Percentiles rank a stretch among this genome's conserved stretches.
Evolutionary conservation across 2,113 vertebrate species (phyloP).

Genomic region (Tyrannus savana): DNA sequence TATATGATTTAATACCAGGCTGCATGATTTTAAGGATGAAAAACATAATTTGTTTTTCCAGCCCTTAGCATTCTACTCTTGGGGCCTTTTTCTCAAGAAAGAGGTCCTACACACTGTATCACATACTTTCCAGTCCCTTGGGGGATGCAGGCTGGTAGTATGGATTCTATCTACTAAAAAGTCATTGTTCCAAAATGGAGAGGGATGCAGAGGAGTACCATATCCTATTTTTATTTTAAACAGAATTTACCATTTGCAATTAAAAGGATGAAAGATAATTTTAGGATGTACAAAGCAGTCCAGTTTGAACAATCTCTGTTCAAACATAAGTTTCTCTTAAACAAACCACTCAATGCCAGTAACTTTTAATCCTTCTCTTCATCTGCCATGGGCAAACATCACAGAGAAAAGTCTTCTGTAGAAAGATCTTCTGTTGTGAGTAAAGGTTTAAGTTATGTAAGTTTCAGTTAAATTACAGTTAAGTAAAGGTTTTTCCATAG

Average conservation of each 20-base stretch:
- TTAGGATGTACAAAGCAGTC: not conserved
- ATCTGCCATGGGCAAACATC: not conserved
- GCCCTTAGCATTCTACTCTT: not conserved
- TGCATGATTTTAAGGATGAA: not conserved
- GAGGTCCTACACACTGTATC: not conserved
- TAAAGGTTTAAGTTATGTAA: not conserved
- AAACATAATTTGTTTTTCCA: not conserved
- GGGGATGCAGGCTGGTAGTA: not conserved
- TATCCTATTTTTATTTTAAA: not conserved
- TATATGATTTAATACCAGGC: not conserved
- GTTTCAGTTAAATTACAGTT: not conserved
- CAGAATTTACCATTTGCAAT: not conserved
- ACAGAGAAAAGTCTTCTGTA: not conserved
- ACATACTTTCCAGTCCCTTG: not conserved
- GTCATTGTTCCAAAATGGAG: not conserved
- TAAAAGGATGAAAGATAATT: not conserved
- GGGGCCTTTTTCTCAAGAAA: not conserved
- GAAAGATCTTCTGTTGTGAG: not conserved
- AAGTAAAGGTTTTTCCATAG: not conserved
- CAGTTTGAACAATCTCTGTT: not conserved
- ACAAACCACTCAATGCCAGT: not conserved
- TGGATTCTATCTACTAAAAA: not conserved
- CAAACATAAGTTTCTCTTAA: not conserved
- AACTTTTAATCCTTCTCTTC: not conserved
- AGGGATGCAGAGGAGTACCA: not conserved